phyloP scores from a whole-genome alignment of 2,797 vertebrate species.

The Tolypeutes matacus region DNA sequence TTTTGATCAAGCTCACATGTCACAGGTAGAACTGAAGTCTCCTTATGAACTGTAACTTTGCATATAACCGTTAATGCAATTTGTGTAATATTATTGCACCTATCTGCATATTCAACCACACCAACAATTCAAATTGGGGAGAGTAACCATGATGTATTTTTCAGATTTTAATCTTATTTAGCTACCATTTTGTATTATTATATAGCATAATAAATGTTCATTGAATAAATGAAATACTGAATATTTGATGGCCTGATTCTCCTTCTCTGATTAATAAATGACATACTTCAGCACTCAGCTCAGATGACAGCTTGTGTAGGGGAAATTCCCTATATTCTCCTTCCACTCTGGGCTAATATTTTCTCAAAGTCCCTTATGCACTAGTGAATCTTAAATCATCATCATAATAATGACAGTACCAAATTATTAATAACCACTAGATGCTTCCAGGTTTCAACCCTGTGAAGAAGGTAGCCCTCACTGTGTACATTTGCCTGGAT shows the following conservation, averaged over 20 bases:
- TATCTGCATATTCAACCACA: neutral
- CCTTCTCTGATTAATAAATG: neutral
- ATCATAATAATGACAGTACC: neutral
- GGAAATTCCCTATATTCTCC: neutral
- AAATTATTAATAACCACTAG: neutral
- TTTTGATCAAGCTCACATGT: neutral
- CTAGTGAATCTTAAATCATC: neutral
- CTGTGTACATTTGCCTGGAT: rapidly evolving
- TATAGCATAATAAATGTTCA: neutral
- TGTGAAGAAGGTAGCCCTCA: neutral
- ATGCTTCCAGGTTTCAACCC: too few species aligned
- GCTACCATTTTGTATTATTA: neutral
- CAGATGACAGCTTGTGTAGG: neutral
- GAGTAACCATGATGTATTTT: neutral
- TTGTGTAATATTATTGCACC: neutral
- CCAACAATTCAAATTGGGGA: neutral
- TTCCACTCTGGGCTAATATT: neutral
- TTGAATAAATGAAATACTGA: neutral
- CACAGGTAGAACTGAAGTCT: neutral
- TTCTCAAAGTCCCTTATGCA: neutral
- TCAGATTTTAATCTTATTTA: neutral
- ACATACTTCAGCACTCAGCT: neutral
- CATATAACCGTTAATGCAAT: neutral
- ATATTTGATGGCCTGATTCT: neutral
- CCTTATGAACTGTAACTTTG: neutral